Evolutionary conservation across 1,140 invertebrate species (phyloP).

Genomic region (Plectrocnemia conspersa): DNA sequence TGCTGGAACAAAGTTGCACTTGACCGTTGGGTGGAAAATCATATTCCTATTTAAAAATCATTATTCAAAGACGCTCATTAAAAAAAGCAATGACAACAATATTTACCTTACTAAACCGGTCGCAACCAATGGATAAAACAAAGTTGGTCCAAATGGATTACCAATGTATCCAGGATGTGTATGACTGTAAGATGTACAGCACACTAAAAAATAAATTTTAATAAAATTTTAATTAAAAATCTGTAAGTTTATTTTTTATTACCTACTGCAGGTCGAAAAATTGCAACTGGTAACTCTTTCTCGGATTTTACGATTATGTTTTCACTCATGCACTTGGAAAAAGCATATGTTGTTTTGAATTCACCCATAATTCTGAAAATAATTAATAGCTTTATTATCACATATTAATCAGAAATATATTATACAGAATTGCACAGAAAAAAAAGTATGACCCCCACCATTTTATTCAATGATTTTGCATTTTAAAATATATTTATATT

Average conservation of each 20-base stretch:
- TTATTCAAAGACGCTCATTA: no score
- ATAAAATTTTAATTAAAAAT: neutral
- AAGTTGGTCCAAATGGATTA: slow-evolving; percentile 5
- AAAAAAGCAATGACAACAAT: no score
- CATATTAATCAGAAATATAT: no score
- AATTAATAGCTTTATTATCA: no score
- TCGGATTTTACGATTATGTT: slow-evolving; percentile 5
- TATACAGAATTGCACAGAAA: no score
- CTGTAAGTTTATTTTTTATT: neutral
- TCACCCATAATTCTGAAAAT: slow-evolving; percentile 1
- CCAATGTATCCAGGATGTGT: slow-evolving; percentile 1
- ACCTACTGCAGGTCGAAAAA: slow-evolving; percentile 9
- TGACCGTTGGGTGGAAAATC: no score
- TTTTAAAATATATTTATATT: no score
- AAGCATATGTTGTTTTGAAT: slow-evolving; percentile 6
- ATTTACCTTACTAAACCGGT: no score
- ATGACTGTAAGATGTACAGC: neutral
- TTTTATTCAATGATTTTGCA: no score
- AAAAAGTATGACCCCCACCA: no score
- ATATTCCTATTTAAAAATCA: no score
- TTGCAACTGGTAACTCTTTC: slow-evolving; percentile 6
- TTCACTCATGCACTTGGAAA: slow-evolving; percentile 7
- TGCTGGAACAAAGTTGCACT: slow-evolving; percentile 6
- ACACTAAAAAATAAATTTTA: slow-evolving; percentile 3
- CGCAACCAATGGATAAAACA: no score